Percentiles rank a stretch among this genome's conserved stretches.
Evolutionary conservation across 2,113 vertebrate species (phyloP).

Genomic region (Amazona vittata): DNA sequence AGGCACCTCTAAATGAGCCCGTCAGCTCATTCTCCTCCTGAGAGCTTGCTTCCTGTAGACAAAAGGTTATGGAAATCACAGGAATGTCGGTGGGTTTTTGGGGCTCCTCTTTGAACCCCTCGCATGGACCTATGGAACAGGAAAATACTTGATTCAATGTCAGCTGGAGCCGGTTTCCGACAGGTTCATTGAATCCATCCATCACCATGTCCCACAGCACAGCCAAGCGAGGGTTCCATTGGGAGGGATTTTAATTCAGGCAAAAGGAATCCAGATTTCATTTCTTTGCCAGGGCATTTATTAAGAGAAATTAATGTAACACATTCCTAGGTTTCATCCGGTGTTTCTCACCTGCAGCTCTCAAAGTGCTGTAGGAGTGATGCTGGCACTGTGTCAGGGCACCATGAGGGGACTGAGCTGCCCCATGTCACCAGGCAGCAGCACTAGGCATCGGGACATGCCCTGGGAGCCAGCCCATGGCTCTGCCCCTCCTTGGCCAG

Average conservation of each 20-base stretch:
- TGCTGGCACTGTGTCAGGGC: accelerated
- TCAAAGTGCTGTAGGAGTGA: accelerated
- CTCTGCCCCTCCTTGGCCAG: neutral
- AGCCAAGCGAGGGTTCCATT: accelerated
- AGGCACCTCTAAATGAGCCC: neutral
- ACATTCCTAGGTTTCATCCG: neutral
- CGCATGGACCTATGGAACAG: neutral
- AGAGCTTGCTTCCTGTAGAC: neutral
- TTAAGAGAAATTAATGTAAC: neutral
- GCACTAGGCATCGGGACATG: neutral
- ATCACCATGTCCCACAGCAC: accelerated
- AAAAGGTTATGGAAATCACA: accelerated
- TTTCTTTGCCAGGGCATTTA: neutral
- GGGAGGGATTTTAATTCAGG: neutral
- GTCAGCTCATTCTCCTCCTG: accelerated
- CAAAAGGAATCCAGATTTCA: neutral
- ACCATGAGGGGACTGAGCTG: neutral
- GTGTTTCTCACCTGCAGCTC: neutral
- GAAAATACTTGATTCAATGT: accelerated
- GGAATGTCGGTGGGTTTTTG: neutral
- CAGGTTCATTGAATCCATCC: accelerated
- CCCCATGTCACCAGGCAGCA: neutral
- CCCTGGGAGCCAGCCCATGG: neutral
- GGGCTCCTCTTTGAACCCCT: neutral
- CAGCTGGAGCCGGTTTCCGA: neutral